phyloP scores from a whole-genome alignment of 1,140 invertebrate species.

The Agraylea sexmaculata region DNA sequence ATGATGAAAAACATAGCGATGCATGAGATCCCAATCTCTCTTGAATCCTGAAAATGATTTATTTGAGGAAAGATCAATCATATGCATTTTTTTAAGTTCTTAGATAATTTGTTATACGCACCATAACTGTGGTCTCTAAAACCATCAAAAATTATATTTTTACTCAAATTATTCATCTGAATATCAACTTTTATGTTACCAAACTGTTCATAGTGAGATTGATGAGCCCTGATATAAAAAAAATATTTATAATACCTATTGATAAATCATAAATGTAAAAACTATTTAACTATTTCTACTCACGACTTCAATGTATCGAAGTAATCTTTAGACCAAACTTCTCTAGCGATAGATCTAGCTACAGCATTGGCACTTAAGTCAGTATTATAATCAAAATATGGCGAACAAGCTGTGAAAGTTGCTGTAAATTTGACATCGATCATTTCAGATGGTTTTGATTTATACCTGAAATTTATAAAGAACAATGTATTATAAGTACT shows the following conservation, averaged over 20 bases:
- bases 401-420: conserved; percentile 38
- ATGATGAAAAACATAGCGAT: conserved; percentile 60
- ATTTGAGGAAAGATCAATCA: background rate
- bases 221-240: conserved; percentile 46
- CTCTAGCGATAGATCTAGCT: conserved; percentile 50
- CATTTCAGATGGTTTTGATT: conserved; percentile 30
- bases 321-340: conserved; percentile 51
- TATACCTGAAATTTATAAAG: conserved; percentile 26
- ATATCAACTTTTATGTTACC: conserved; percentile 44
- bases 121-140: conserved; percentile 62
- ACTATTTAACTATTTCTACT: conserved; percentile 28
- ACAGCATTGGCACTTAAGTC: conserved; percentile 46
- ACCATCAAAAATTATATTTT: conserved; percentile 37
- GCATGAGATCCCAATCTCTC: conserved; percentile 57
- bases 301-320: conserved; percentile 49
- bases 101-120: conserved; percentile 30
- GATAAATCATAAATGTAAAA: background rate
- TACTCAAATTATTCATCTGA: conserved; percentile 38
- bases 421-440: conserved; percentile 40
- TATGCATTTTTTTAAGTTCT: too few species aligned
- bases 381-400: conserved; percentile 54
- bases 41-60: conserved; percentile 39
- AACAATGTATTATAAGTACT: background rate
- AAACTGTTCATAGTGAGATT: conserved; percentile 66
- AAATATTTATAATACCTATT: background rate